Evolutionary conservation across 2,113 vertebrate genomes (phyloP).

Genomic region (Salvelinus namaycush): DNA sequence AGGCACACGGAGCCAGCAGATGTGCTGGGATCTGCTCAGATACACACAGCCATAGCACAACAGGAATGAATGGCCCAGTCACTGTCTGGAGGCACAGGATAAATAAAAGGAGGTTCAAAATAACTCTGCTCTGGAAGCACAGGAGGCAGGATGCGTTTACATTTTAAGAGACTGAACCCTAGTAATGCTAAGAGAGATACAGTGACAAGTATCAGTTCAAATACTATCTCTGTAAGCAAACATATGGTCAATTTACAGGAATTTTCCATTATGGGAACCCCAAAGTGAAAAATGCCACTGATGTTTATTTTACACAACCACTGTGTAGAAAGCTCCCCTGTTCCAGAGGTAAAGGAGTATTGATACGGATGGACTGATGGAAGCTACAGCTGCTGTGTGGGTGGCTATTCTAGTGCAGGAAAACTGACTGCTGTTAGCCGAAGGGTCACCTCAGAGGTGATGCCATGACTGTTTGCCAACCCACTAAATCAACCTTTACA

Average conservation of each 20-base stretch:
- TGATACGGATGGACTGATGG: constrained; percentile 63
- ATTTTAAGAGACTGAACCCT: constrained; percentile 29
- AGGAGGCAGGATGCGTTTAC: background rate
- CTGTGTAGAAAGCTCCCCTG: constrained; percentile 46
- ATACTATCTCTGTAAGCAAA: constrained; percentile 53
- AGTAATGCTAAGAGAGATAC: constrained; percentile 52
- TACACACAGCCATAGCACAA: constrained; percentile 28
- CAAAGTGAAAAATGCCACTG: constrained; percentile 44
- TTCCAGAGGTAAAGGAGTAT: constrained; percentile 46
- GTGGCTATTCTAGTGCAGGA: constrained; percentile 14
- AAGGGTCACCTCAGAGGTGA: constrained; percentile 59
- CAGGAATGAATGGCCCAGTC: constrained; percentile 40
- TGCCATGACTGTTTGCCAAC: constrained; percentile 33
- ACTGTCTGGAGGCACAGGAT: constrained; percentile 37
- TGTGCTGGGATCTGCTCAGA: constrained; percentile 62
- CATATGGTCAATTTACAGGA: constrained; percentile 45
- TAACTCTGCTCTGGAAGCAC: constrained; percentile 19
- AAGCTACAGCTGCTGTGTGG: constrained; percentile 29
- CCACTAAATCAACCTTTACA: constrained; percentile 38
- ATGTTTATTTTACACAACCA: constrained; percentile 49
- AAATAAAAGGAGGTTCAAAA: constrained; percentile 48
- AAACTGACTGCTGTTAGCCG: constrained; percentile 50
- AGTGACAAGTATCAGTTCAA: constrained; percentile 53
- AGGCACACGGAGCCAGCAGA: constrained; percentile 55
- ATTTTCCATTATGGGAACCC: constrained; percentile 63